Evolutionary conservation across 2,888 invertebrate genomes (phyloP).

Genomic region (Aphidius colemani): DNA sequence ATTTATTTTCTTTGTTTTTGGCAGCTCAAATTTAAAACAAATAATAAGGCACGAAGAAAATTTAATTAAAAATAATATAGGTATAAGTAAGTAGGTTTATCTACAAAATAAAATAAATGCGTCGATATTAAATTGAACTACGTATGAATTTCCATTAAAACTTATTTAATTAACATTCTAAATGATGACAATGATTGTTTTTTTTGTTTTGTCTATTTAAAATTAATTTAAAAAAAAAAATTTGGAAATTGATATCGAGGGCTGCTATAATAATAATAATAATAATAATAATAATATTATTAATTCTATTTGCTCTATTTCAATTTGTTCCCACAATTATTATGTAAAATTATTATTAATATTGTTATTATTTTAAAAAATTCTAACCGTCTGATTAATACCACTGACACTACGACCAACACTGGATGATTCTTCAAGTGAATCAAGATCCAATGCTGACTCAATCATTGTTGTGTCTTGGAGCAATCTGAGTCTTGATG

Average conservation of each 20-base stretch:
- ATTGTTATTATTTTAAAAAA: no score
- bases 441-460: constrained; percentile 86
- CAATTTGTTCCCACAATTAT: no score
- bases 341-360: no score
- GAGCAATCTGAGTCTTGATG: constrained; percentile 76
- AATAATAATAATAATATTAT: no score
- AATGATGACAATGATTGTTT: no score
- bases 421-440: constrained; percentile 73
- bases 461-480: constrained; percentile 91
- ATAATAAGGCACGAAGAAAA: constrained; percentile 17
- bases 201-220: no score
- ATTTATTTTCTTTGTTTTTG: background rate
- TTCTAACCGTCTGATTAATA: no score
- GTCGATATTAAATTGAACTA: background rate
- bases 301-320: no score
- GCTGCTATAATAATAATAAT: background rate
- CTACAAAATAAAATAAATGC: background rate
- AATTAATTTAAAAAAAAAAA: no score
- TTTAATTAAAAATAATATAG: background rate
- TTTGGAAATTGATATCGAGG: background rate
- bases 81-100: background rate
- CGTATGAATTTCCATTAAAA: background rate
- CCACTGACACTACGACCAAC: constrained; percentile 64
- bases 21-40: constrained; percentile 12
- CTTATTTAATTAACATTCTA: no score